These are phyloP conservation scores for Tortricodes alternella DNA, from an alignment of 2,888 invertebrate genomes.

Conservation along the genomic window DNA sequence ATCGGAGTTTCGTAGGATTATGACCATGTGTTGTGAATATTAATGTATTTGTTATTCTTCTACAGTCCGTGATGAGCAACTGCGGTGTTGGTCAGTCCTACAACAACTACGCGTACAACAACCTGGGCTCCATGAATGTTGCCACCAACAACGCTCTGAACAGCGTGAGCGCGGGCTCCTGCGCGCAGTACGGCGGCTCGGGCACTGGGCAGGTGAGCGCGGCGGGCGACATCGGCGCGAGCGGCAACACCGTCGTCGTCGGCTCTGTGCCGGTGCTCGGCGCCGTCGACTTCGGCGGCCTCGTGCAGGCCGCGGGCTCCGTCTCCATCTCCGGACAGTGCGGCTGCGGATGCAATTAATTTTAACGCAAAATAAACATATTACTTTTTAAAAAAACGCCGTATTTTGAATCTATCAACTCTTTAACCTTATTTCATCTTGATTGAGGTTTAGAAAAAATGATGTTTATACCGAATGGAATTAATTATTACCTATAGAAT, in stretches of 20 bases:
- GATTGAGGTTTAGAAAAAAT: too few species aligned
- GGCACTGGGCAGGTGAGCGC: conserved; percentile 43
- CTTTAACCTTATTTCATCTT: too few species aligned
- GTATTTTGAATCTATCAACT: not conserved
- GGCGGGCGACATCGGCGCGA: conserved; percentile 42
- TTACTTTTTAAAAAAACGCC: not conserved
- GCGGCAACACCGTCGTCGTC: conserved; percentile 42
- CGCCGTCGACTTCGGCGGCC: conserved; percentile 46
- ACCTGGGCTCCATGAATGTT: not conserved
- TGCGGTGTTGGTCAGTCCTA: conserved; percentile 15
- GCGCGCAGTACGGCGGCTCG: conserved; percentile 40
- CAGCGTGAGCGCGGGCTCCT: conserved; percentile 14
- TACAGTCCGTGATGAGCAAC: conserved; percentile 14
- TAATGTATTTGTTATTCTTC: too few species aligned
- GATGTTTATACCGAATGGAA: too few species aligned
- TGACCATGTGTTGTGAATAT: too few species aligned
- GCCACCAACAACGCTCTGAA: not conserved
- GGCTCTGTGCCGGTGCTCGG: conserved; percentile 51
- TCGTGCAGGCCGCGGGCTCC: conserved; percentile 42
- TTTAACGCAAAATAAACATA: not conserved
- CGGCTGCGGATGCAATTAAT: conserved; percentile 19
- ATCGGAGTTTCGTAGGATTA: too few species aligned
- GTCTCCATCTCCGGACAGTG: conserved; percentile 31
- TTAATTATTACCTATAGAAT: too few species aligned
- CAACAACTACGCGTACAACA: not conserved